Conservation (phyloP, 2,888 invertebrate genomes). For the Blastobasis adustella region DNA sequence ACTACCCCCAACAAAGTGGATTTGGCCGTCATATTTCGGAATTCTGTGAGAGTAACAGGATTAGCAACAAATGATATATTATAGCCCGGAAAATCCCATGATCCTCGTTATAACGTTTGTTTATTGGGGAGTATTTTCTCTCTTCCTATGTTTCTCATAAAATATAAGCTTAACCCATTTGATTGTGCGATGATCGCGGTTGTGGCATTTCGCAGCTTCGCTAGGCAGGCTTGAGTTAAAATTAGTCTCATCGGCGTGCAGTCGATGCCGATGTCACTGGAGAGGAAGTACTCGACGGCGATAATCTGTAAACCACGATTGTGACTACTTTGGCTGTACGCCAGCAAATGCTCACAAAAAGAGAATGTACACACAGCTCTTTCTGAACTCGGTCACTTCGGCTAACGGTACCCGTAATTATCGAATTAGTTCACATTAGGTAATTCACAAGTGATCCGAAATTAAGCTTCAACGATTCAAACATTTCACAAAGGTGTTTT, state of each 20-base stretch:
- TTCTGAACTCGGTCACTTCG: too few species aligned
- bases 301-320: constrained; percentile 13
- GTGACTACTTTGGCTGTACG: constrained; percentile 10
- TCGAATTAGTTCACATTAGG: too few species aligned
- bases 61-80: constrained; percentile 16
- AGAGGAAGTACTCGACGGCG: constrained; percentile 10
- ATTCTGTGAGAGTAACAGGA: constrained; percentile 11
- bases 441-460: too few species aligned
- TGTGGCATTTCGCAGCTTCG: too few species aligned
- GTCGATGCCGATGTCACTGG: constrained; percentile 11
- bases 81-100: constrained; percentile 11
- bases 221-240: neutral
- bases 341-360: constrained; percentile 12
- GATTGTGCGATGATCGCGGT: too few species aligned
- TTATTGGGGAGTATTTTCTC: constrained; percentile 9
- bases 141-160: too few species aligned
- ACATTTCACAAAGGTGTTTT: too few species aligned
- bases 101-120: constrained; percentile 9
- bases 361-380: neutral
- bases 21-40: constrained; percentile 17
- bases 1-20: constrained; percentile 15
- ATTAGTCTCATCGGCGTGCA: constrained; percentile 1
- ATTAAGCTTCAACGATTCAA: too few species aligned
- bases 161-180: too few species aligned
- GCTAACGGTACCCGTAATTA: too few species aligned